These are phyloP conservation scores for Orientallactaga bullata DNA, from an alignment of 2,113 vertebrate species.

Conservation along the genomic window DNA sequence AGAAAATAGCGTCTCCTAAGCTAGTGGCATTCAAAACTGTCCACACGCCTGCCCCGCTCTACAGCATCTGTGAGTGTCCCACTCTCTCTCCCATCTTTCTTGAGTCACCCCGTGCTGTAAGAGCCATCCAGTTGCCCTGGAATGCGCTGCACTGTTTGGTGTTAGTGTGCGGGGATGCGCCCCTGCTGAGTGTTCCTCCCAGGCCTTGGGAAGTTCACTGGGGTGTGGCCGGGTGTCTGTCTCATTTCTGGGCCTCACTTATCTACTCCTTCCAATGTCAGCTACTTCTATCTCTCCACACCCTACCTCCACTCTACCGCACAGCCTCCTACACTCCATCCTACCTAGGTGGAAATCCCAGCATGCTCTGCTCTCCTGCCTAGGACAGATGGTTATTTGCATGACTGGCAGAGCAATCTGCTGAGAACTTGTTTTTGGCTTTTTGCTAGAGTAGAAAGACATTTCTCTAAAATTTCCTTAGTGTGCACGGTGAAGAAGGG, in stretches of 20 bases:
- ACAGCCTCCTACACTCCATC: rapidly evolving
- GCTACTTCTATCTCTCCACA: neutral
- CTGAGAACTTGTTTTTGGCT: constrained; percentile 36
- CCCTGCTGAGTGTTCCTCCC: neutral
- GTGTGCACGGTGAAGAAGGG: rapidly evolving
- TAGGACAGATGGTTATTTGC: neutral
- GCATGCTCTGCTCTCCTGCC: neutral
- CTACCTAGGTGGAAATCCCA: neutral
- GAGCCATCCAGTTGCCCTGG: neutral
- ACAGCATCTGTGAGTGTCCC: neutral
- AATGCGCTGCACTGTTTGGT: neutral
- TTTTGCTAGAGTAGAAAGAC: neutral
- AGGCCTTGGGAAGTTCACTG: neutral
- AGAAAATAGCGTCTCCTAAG: neutral
- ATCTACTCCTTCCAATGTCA: neutral
- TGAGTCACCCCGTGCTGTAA: neutral
- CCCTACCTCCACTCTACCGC: too few species aligned
- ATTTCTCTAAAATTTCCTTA: neutral
- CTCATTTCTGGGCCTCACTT: neutral
- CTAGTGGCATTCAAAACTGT: neutral
- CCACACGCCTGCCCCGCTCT: too few species aligned
- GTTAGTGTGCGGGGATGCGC: neutral
- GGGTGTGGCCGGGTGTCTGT: neutral
- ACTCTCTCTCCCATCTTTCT: neutral
- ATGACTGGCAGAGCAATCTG: neutral